Evolutionary conservation across 1,140 invertebrate species (phyloP).

Genomic region (Hermetia illucens): DNA sequence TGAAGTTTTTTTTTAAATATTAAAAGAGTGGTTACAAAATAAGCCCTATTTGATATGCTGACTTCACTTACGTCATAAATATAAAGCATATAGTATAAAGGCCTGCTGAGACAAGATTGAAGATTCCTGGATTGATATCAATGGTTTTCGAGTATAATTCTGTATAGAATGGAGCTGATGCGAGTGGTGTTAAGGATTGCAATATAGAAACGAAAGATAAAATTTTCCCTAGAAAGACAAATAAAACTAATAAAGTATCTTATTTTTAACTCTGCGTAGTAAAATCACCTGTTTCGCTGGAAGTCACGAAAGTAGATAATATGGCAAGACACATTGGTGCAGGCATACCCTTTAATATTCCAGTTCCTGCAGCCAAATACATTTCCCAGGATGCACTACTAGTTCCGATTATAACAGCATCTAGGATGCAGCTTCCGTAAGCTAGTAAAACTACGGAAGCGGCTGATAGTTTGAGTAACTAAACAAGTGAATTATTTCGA

Average conservation of each 20-base stretch:
- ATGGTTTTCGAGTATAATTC: slow-evolving; percentile 37
- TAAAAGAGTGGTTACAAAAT: too few species aligned
- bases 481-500: background rate
- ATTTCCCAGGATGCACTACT: slow-evolving; percentile 39
- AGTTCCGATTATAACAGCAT: slow-evolving; percentile 32
- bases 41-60: too few species aligned
- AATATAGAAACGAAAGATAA: slow-evolving; percentile 40
- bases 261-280: slow-evolving; percentile 13
- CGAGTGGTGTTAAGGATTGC: slow-evolving; percentile 38
- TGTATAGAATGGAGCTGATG: slow-evolving; percentile 38
- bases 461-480: slow-evolving; percentile 15
- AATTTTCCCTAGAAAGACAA: slow-evolving; percentile 35
- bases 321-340: slow-evolving; percentile 40
- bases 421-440: slow-evolving; percentile 22
- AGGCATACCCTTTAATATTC: slow-evolving; percentile 33
- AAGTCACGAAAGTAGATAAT: slow-evolving; percentile 41
- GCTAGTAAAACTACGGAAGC: slow-evolving; percentile 29
- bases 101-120: slow-evolving; percentile 31
- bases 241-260: slow-evolving; percentile 28
- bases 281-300: slow-evolving; percentile 41
- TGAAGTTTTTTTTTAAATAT: too few species aligned
- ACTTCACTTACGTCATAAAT: slow-evolving; percentile 34
- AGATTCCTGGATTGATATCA: slow-evolving; percentile 29
- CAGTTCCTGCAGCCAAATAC: slow-evolving; percentile 38
- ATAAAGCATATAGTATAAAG: slow-evolving; percentile 23